phyloP scores from a whole-genome alignment of 2,113 vertebrate genomes.

The Nycticorax nycticorax region DNA sequence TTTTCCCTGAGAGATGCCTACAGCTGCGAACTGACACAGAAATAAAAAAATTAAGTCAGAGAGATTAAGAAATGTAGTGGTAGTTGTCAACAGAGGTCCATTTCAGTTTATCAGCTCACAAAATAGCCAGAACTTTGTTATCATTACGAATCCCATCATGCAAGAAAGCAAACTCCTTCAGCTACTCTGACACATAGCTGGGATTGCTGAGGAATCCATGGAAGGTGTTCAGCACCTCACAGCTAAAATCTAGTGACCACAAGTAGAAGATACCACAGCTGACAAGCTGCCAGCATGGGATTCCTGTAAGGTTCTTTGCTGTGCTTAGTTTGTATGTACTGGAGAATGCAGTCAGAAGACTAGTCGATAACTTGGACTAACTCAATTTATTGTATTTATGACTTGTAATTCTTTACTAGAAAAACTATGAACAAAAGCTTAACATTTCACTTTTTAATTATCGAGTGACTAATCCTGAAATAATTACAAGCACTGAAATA shows the following conservation, averaged over 20 bases:
- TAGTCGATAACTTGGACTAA: neutral
- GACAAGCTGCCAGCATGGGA: neutral
- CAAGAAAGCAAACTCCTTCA: neutral
- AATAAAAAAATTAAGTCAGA: neutral
- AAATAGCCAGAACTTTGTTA: neutral
- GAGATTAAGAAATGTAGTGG: neutral
- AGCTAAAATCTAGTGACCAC: neutral
- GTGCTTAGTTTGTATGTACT: neutral
- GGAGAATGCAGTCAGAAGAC: neutral
- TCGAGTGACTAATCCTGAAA: conserved; percentile 20
- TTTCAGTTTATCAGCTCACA: neutral
- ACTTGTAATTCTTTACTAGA: neutral
- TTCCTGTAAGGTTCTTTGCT: neutral
- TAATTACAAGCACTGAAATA: neutral
- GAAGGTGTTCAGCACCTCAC: neutral
- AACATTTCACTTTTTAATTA: conserved; percentile 11
- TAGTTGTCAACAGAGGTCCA: neutral
- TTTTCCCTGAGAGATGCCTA: conserved; percentile 12
- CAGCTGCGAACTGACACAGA: conserved; percentile 38
- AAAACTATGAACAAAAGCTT: neutral
- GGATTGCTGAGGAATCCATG: neutral
- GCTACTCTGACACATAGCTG: neutral
- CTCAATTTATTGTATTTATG: neutral
- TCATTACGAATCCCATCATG: neutral
- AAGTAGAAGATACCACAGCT: neutral